Conservation (phyloP, 2,888 invertebrate genomes). For the Catocala sponsa region DNA sequence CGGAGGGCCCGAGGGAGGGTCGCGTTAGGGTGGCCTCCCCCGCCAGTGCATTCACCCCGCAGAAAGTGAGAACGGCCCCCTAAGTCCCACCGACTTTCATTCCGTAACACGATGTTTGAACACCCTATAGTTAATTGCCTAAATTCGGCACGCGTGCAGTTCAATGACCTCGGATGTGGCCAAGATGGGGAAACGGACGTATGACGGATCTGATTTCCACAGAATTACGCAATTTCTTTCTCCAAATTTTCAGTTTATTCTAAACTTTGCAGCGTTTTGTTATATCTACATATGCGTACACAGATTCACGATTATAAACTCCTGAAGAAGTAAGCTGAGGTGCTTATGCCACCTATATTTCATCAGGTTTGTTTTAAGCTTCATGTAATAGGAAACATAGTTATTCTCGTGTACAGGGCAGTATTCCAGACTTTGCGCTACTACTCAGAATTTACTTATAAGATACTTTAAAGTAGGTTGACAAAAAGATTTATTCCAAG, state of each 20-base stretch:
- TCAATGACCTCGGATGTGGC: slow-evolving; percentile 69
- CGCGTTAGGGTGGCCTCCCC: slow-evolving; percentile 74
- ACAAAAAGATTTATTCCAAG: too few relatives aligned
- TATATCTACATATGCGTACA: too few relatives aligned
- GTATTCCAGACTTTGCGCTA: too few relatives aligned
- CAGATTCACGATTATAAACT: too few relatives aligned
- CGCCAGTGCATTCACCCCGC: slow-evolving; percentile 86
- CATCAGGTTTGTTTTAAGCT: too few relatives aligned
- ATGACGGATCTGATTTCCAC: slow-evolving; percentile 53
- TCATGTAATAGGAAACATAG: too few relatives aligned
- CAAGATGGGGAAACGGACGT: slow-evolving; percentile 57
- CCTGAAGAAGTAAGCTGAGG: too few relatives aligned
- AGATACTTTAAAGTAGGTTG: too few relatives aligned
- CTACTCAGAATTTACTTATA: too few relatives aligned
- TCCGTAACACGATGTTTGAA: slow-evolving; percentile 72
- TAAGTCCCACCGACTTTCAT: slow-evolving; percentile 71
- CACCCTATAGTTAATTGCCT: slow-evolving; percentile 83
- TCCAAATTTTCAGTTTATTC: background rate
- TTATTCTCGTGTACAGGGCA: too few relatives aligned
- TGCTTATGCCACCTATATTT: too few relatives aligned
- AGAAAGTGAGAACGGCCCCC: slow-evolving; percentile 83
- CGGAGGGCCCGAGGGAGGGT: slow-evolving; percentile 71
- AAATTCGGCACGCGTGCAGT: slow-evolving; percentile 75
- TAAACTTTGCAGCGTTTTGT: too few relatives aligned
- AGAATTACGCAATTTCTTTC: background rate